A percentile compares a stretch with the other conserved stretches of the same genome.
Evolutionary conservation across 2,113 vertebrate species (phyloP).

Genomic region (Tupaia tana): DNA sequence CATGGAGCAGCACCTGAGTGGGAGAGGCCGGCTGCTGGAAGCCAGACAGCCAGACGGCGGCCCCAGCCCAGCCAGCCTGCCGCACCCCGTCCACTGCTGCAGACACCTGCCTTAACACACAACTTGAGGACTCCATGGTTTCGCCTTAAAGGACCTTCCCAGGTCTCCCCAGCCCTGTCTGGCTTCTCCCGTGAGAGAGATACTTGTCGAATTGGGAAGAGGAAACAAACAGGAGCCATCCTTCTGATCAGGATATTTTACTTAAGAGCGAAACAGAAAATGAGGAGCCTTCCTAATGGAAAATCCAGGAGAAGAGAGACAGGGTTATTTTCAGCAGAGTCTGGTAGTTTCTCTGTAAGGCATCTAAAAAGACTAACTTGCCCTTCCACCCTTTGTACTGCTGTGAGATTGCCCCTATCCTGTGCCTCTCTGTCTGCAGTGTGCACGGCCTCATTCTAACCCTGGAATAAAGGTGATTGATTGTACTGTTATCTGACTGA

Average conservation of each 20-base stretch:
- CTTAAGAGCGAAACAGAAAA: neutral
- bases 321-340: constrained; percentile 65
- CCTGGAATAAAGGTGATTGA: constrained; percentile 83
- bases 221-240: neutral
- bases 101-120: constrained; percentile 80
- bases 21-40: neutral
- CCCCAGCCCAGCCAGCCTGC: neutral
- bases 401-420: constrained; percentile 60
- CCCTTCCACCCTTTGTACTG: constrained; percentile 39
- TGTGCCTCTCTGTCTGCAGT: constrained; percentile 73
- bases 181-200: constrained; percentile 60
- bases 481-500: constrained; percentile 54
- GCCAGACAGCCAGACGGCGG: constrained; percentile 59
- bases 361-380: constrained; percentile 71
- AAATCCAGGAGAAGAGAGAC: constrained; percentile 46
- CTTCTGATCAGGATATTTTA: constrained; percentile 16
- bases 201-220: neutral
- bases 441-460: constrained; percentile 80
- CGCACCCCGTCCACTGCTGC: constrained; percentile 62
- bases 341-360: constrained; percentile 65
- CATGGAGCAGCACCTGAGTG: neutral
- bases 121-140: constrained; percentile 65
- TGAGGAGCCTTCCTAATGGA: neutral
- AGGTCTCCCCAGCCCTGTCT: constrained; percentile 52
- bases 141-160: constrained; percentile 77